Percentiles rank a stretch among this genome's conserved stretches.
Evolutionary conservation across 2,888 invertebrate genomes (phyloP).

Genomic region (Leucoma salicis): DNA sequence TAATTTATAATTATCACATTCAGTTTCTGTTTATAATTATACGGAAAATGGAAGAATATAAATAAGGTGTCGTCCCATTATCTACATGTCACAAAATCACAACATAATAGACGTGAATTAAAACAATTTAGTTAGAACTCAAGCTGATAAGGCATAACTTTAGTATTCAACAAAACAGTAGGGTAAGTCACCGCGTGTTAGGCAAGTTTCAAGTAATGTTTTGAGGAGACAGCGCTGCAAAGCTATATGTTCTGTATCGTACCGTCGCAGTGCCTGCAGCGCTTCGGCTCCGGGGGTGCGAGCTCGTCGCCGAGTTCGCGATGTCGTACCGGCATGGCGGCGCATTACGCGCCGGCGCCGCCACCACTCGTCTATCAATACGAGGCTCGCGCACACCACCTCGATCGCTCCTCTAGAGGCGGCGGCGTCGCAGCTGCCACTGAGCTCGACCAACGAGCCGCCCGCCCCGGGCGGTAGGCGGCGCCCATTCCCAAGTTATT

Average conservation of each 20-base stretch:
- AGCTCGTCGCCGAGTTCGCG: slow-evolving; percentile 81
- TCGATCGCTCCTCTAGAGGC: slow-evolving; percentile 73
- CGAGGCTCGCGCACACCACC: slow-evolving; percentile 60
- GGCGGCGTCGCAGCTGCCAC: slow-evolving; percentile 78
- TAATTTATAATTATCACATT: no score
- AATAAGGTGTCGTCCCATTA: no score
- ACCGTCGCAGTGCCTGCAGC: slow-evolving; percentile 97
- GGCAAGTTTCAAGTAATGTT: slow-evolving; percentile 29
- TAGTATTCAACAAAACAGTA: slow-evolving; percentile 24
- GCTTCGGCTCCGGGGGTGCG: slow-evolving; percentile 90
- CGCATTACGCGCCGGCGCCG: slow-evolving; percentile 80
- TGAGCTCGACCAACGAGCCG: slow-evolving; percentile 67
- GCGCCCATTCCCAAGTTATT: slow-evolving; percentile 77
- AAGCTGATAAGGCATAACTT: slow-evolving; percentile 26
- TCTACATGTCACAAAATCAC: no score
- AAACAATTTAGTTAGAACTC: slow-evolving; percentile 19
- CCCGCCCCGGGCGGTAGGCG: slow-evolving; percentile 81
- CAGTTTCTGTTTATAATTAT: no score
- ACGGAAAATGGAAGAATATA: no score
- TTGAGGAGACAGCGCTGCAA: slow-evolving; percentile 39
- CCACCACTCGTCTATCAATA: slow-evolving; percentile 65
- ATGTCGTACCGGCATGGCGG: slow-evolving; percentile 83
- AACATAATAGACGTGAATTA: no score
- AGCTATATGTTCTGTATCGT: slow-evolving; percentile 53
- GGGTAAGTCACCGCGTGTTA: slow-evolving; percentile 33